Evolutionary conservation across 1,140 invertebrate species (phyloP), one percentile per base, ranked within the genome.

Genomic region (Tetragonula clypearis): DNA sequence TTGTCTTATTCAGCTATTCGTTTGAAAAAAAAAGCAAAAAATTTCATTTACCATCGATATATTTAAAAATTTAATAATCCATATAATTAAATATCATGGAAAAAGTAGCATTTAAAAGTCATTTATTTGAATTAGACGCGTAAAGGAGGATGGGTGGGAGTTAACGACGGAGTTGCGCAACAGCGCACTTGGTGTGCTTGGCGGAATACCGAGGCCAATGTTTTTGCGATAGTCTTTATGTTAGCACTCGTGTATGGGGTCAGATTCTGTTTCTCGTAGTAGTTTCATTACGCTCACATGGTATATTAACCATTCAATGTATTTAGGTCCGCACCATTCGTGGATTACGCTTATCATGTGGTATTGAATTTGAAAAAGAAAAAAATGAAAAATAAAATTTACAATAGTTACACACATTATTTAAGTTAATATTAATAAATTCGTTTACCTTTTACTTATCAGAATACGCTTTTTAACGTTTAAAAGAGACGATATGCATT

Each of bases 161-260:
- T 82, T 86, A n/a, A 35, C n/a, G 78, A 79, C 76, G 82, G 80
- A 87, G 71, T 84, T 87, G 91, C 87, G 90, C 86, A 84, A 88
- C 65, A 30, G 66, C 73, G 74, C 60, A 35, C 65, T 78, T 77
- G 21, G 41, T 75, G 49, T 68, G n/a, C 76, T 71, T 66, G 17
- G 62, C 62, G 41, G 49, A 66, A n/a, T 62, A 55, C 49, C 14
- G 60, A 71, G 68, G 23, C 82, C 65, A 73, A 92, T 92, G 92
- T 92, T 92, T 92, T 92, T 88, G 79, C 90, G 49, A 92, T 69
- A 87, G 87, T 85, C 72, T 74, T 74, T 73, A 82, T 75, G 60
- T n/a, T 79, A 68, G 21, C 69, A 60, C 35, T 79, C 77, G 77
- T 78, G 72, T 78, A 81, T 55, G 69, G 72, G 81, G 78, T 53